Evolutionary conservation across 2,797 vertebrate genomes (phyloP).

Genomic region (Decapterus maruadsi): DNA sequence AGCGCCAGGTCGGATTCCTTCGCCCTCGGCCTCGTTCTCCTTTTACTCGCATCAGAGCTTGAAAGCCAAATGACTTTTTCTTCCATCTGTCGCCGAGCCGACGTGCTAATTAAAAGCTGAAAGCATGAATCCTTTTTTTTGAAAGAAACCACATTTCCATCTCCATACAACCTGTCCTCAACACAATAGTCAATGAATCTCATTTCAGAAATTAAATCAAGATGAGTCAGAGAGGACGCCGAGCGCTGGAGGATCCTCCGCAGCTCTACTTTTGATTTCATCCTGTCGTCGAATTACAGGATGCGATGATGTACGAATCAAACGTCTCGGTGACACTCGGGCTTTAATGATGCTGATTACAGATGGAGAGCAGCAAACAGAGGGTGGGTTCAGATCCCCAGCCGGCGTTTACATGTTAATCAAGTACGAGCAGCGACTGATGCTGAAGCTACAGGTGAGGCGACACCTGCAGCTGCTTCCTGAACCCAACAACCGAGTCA

Average conservation of each 20-base stretch:
- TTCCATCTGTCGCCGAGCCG: slow-evolving; percentile 21
- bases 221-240: slow-evolving; percentile 19
- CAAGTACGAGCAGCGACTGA: neutral
- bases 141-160: slow-evolving; percentile 34
- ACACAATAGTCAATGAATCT: slow-evolving; percentile 27
- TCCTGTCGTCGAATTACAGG: slow-evolving; percentile 3
- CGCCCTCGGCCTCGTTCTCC: neutral
- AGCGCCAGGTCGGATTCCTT: slow-evolving; percentile 14
- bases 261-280: neutral
- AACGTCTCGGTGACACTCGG: slow-evolving; percentile 9
- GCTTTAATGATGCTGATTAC: slow-evolving; percentile 6
- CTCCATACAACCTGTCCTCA: slow-evolving; percentile 22
- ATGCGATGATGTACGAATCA: slow-evolving; percentile 9
- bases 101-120: slow-evolving; percentile 52
- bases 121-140: slow-evolving; percentile 35
- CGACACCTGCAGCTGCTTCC: neutral
- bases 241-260: neutral
- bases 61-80: slow-evolving; percentile 39
- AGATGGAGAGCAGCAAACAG: neutral
- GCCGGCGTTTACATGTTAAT: neutral
- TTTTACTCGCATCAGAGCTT: slow-evolving; percentile 12
- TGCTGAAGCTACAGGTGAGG: neutral
- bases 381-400: neutral
- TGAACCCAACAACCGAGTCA: neutral
- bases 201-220: slow-evolving; percentile 10